Evolutionary conservation across 1,140 invertebrate genomes (phyloP).

Genomic region (Orius laevigatus): DNA sequence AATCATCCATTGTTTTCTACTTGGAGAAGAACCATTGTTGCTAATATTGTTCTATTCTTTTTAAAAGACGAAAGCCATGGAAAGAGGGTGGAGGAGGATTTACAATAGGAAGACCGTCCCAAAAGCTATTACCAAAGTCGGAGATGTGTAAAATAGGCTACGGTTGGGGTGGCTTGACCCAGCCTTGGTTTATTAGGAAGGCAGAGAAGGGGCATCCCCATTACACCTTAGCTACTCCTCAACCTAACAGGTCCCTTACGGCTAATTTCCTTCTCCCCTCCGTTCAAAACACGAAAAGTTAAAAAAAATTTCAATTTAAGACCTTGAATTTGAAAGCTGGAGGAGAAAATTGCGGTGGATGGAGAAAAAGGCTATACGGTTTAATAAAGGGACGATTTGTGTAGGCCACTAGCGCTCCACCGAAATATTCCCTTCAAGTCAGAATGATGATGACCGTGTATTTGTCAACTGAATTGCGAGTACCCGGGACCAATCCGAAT

Average conservation of each 20-base stretch:
- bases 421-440: no score
- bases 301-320: no score
- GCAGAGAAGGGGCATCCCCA: neutral
- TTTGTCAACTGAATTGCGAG: constrained; percentile 10
- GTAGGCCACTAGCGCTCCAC: no score
- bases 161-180: constrained; percentile 15
- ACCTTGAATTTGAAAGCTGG: no score
- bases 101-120: constrained; percentile 15
- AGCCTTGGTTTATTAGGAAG: constrained; percentile 9
- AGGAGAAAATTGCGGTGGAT: no score
- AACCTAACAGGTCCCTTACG: constrained; percentile 4
- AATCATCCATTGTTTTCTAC: no score
- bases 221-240: constrained; percentile 10
- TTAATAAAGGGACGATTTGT: no score
- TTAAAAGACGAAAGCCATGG: neutral
- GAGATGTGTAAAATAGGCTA: constrained; percentile 21
- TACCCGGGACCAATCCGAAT: constrained; percentile 6
- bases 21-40: no score
- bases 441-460: constrained; percentile 11
- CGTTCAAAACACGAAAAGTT: no score
- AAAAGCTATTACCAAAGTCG: constrained; percentile 19
- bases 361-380: no score
- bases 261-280: no score
- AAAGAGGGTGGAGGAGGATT: constrained; percentile 3
- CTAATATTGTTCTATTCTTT: no score